Percentiles rank a stretch among this genome's conserved stretches.
These are phyloP conservation scores for Mugil cephalus DNA, from an alignment of 2,113 vertebrate genomes.

Conservation along the genomic window DNA sequence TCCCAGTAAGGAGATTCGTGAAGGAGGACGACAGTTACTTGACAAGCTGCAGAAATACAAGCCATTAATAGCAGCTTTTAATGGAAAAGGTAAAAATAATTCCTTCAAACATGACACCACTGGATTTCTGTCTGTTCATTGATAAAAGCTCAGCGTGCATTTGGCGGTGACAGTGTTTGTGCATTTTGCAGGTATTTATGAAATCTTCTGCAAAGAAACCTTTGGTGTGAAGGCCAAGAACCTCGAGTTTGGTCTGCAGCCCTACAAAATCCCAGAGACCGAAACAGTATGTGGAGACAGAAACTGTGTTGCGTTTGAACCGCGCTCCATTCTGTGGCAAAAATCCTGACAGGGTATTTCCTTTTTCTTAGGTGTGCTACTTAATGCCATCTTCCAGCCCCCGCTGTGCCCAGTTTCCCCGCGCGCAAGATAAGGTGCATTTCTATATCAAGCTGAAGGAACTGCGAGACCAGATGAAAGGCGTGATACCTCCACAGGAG, in stretches of 20 bases:
- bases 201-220: conserved; percentile 98
- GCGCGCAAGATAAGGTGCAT: conserved; percentile 98
- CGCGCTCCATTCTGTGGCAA: neutral
- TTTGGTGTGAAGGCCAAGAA: conserved; percentile 98
- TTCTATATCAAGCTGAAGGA: conserved; percentile 99
- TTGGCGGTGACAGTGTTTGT: neutral
- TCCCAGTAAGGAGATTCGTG: conserved; percentile 96
- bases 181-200: conserved; percentile 92
- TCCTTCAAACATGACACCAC: neutral
- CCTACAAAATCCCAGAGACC: conserved; percentile 96
- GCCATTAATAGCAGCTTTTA: conserved; percentile 96
- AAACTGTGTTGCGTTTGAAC: neutral
- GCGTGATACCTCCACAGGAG: conserved; percentile 79
- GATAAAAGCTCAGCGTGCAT: no score
- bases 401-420: conserved; percentile 98
- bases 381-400: conserved; percentile 98
- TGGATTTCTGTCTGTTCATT: no score
- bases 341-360: neutral
- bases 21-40: conserved; percentile 95
- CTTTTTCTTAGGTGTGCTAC: conserved; percentile 88
- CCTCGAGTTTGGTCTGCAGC: conserved; percentile 96
- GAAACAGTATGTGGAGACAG: conserved; percentile 87
- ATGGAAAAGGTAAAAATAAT: conserved; percentile 93
- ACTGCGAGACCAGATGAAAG: conserved; percentile 92
- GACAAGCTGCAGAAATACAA: conserved; percentile 96